Conservation (phyloP, 2,888 invertebrate genomes). For the Fissipunctia ypsillon region DNA sequence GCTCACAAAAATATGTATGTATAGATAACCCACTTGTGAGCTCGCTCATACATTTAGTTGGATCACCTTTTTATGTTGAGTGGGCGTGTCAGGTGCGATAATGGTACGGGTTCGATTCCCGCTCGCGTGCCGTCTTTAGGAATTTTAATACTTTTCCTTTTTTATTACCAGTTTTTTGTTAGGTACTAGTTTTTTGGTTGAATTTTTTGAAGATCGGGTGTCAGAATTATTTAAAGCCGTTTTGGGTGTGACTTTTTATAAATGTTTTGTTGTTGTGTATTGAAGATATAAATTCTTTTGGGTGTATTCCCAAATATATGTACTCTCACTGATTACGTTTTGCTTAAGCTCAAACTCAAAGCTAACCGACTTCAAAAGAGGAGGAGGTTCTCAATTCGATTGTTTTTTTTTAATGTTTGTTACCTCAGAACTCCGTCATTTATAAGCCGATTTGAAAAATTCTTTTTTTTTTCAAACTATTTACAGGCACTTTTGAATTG, state of each 20-base stretch:
- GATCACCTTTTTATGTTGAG: slow-evolving; percentile 78
- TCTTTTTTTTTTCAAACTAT: no score
- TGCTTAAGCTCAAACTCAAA: no score
- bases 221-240: slow-evolving; percentile 64
- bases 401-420: no score
- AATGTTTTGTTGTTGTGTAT: slow-evolving; percentile 9
- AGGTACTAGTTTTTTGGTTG: slow-evolving; percentile 53
- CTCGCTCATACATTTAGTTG: slow-evolving; percentile 66
- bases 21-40: slow-evolving; percentile 29
- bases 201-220: slow-evolving; percentile 60
- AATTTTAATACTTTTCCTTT: slow-evolving; percentile 76
- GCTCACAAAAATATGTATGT: no score
- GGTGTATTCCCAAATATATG: background rate
- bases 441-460: no score
- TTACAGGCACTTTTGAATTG: no score
- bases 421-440: no score
- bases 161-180: slow-evolving; percentile 64
- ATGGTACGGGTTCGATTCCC: slow-evolving; percentile 84
- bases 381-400: no score
- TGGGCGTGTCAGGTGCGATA: slow-evolving; percentile 81
- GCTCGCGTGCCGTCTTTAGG: slow-evolving; percentile 85
- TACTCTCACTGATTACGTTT: slow-evolving; percentile 1
- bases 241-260: slow-evolving; percentile 19
- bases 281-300: background rate
- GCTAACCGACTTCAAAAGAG: no score